A percentile compares a stretch with the other conserved stretches of the same genome.
phyloP scores from a whole-genome alignment of 1,140 invertebrate genomes.

The Semibalanus balanoides region DNA sequence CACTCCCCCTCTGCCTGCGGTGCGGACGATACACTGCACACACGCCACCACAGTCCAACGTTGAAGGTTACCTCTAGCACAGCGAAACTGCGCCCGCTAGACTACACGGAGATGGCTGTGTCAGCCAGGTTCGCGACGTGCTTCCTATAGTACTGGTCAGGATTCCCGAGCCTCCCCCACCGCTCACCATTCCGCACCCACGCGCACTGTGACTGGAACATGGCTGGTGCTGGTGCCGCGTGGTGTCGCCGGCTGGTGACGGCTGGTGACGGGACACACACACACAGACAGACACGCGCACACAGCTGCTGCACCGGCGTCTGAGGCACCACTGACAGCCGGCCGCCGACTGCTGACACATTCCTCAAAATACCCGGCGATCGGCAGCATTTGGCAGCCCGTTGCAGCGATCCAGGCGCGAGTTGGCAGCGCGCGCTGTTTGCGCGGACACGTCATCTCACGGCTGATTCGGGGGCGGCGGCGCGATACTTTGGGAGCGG shows the following conservation, averaged over 20 bases:
- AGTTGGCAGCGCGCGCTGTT: neutral
- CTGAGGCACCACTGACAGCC: neutral
- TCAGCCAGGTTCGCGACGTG: too few species aligned
- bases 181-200: neutral
- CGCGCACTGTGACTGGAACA: neutral
- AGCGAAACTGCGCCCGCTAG: too few species aligned
- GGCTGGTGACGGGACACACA: too few species aligned
- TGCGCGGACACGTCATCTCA: neutral
- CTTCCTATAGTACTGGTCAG: too few species aligned
- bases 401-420: neutral
- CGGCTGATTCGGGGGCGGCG: neutral
- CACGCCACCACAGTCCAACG: too few species aligned
- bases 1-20: too few species aligned
- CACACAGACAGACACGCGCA: too few species aligned
- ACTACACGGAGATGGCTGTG: too few species aligned
- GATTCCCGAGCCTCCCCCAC: neutral
- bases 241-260: too few species aligned
- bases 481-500: neutral
- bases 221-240: neutral
- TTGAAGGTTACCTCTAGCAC: too few species aligned
- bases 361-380: conserved; percentile 3
- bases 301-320: too few species aligned
- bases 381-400: conserved; percentile 2
- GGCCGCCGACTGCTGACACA: neutral
- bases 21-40: too few species aligned